These are phyloP conservation scores for Marasmarcha lunaedactyla DNA, from an alignment of 2,888 invertebrate species.

Conservation along the genomic window DNA sequence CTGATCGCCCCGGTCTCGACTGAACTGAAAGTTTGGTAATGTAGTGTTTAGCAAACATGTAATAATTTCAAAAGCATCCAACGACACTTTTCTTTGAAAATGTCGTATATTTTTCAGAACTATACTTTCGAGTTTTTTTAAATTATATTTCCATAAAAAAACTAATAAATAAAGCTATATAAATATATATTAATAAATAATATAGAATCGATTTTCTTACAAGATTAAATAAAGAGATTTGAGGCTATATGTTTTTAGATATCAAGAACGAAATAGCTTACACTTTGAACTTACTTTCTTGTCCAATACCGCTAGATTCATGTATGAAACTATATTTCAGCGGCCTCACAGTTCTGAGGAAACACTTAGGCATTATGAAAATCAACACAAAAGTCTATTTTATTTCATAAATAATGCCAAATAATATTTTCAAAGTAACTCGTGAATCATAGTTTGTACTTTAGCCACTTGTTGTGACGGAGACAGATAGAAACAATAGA, in stretches of 20 bases:
- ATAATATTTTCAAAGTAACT: conserved; percentile 2
- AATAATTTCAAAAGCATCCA: too few species aligned
- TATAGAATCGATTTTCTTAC: too few species aligned
- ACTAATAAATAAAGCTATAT: too few species aligned
- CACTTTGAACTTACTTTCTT: conserved; percentile 35
- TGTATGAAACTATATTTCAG: conserved; percentile 37
- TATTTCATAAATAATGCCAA: background rate
- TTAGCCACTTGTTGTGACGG: conserved; percentile 46
- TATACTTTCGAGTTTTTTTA: too few species aligned
- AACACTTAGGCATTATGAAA: conserved; percentile 53
- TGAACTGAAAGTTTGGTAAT: conserved; percentile 36
- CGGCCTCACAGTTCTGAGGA: conserved; percentile 41
- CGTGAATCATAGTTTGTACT: conserved; percentile 3
- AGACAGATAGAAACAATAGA: conserved; percentile 42
- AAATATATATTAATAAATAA: too few species aligned
- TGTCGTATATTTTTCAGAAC: too few species aligned
- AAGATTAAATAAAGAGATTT: too few species aligned
- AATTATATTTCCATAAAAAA: too few species aligned
- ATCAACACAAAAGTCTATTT: conserved; percentile 9
- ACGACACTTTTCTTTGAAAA: too few species aligned
- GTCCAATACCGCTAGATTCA: conserved; percentile 30
- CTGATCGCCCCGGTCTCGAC: conserved; percentile 23
- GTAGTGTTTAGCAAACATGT: too few species aligned
- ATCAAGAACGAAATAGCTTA: too few species aligned
- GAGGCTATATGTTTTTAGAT: too few species aligned